These are phyloP conservation scores for Pogonomyrmex californicus DNA, from an alignment of 1,140 invertebrate genomes.

Conservation along the genomic window DNA sequence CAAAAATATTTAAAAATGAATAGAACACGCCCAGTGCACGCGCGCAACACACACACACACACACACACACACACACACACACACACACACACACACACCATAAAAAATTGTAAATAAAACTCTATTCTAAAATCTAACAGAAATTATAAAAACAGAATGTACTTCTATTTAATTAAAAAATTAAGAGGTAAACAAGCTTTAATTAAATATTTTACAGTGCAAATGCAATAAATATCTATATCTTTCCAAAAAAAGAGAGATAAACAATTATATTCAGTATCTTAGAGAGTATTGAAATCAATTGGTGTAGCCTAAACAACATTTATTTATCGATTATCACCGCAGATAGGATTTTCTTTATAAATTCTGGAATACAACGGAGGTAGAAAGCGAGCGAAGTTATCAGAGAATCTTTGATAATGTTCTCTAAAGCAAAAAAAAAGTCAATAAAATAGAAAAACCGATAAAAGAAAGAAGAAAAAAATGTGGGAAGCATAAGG, in stretches of 20 bases:
- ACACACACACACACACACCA: no score
- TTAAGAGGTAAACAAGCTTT: background rate
- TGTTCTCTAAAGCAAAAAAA: background rate
- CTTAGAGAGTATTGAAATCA: slow-evolving; percentile 3
- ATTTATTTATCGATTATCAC: slow-evolving; percentile 21
- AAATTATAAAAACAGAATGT: background rate
- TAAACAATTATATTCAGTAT: slow-evolving; percentile 2
- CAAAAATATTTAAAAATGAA: no score
- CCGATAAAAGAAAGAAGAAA: background rate
- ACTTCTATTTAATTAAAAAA: background rate
- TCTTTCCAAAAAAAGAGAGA: background rate
- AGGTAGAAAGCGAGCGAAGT: slow-evolving; percentile 15
- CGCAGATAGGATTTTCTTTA: slow-evolving; percentile 27
- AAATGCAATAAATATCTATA: background rate
- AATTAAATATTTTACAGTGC: background rate
- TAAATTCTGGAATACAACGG: slow-evolving; percentile 16
- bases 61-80: no score
- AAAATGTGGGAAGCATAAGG: background rate
- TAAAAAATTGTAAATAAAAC: background rate
- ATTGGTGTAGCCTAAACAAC: background rate
- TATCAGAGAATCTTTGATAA: slow-evolving; percentile 29
- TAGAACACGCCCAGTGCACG: no score
- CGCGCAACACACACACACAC: no score
- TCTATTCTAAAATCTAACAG: background rate
- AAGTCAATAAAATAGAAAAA: slow-evolving; percentile 19